These are phyloP conservation scores for Prunella fulvescens DNA, from an alignment of 2,113 vertebrate species.

Conservation along the genomic window DNA sequence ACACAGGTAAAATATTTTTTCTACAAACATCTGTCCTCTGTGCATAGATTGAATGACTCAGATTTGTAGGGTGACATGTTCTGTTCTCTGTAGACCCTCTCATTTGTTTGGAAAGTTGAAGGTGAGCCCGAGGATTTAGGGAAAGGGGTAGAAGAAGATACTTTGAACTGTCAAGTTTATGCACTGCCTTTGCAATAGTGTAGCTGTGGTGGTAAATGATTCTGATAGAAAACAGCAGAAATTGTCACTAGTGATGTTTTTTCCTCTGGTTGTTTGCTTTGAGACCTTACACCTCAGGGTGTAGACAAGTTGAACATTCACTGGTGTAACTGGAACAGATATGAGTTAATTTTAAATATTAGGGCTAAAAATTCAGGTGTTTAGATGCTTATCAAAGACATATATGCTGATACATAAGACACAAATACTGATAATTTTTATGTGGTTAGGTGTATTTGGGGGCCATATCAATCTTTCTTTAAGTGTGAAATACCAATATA, in stretches of 20 bases:
- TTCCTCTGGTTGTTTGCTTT: background rate
- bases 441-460: background rate
- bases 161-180: background rate
- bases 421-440: background rate
- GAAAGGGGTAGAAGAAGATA: background rate
- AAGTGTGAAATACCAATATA: background rate
- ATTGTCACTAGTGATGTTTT: background rate
- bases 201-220: background rate
- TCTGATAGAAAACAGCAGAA: background rate
- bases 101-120: background rate
- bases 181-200: background rate
- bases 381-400: background rate
- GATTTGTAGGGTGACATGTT: background rate
- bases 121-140: background rate
- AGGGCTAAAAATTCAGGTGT: background rate
- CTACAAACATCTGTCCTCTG: background rate
- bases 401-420: background rate
- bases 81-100: background rate
- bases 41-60: background rate
- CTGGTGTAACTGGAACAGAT: background rate
- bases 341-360: background rate
- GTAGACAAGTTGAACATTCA: background rate
- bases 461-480: background rate
- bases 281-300: background rate
- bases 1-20: background rate